Conservation (phyloP, 2,113 vertebrate genomes). For the Lasiurus cinereus region DNA sequence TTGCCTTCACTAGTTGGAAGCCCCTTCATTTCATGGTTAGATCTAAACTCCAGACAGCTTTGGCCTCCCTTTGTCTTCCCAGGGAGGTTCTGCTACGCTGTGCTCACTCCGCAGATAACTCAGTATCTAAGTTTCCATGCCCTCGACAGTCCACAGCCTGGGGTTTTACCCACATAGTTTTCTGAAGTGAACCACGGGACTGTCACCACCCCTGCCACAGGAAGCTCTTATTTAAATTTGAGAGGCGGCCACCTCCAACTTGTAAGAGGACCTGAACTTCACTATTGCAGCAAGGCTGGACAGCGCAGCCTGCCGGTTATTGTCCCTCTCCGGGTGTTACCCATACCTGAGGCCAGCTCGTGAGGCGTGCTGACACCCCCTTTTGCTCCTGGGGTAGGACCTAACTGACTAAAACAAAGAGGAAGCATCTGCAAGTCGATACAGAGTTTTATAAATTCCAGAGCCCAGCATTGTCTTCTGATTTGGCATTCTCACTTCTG, state of each 20-base stretch:
- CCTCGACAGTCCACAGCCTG: not conserved
- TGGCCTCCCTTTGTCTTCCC: not conserved
- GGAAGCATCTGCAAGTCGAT: not conserved
- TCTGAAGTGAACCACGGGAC: not conserved
- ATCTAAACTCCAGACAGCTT: not conserved
- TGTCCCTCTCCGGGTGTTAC: not conserved
- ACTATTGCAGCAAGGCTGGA: not conserved
- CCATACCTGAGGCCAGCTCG: too few relatives aligned
- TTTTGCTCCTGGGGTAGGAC: not conserved
- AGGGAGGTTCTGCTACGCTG: accelerated
- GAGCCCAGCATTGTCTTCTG: not conserved
- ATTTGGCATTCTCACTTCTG: not conserved
- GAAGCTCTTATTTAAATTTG: not conserved
- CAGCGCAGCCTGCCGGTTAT: accelerated
- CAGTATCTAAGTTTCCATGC: not conserved
- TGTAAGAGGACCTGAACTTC: not conserved
- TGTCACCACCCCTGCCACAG: accelerated
- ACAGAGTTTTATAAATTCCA: not conserved
- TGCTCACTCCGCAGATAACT: not conserved
- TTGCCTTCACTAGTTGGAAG: not conserved
- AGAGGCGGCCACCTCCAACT: not conserved
- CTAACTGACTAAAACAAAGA: not conserved
- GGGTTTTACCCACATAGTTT: not conserved
- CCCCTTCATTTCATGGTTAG: not conserved
- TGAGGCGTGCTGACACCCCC: not conserved